Evolutionary conservation across 2,888 invertebrate genomes (phyloP).

Genomic region (Thera obeliscata): DNA sequence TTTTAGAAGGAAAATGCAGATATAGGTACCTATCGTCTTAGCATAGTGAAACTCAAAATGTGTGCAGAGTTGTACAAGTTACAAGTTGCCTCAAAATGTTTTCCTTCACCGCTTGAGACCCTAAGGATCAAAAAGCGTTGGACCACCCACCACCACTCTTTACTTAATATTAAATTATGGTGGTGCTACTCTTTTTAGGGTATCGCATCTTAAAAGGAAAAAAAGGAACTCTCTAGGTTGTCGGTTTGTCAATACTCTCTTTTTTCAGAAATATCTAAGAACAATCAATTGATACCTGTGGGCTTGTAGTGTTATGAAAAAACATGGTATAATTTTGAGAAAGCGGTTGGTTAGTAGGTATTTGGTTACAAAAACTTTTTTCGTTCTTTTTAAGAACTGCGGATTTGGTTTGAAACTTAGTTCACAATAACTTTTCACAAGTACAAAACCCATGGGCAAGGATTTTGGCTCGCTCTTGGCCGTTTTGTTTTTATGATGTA

Average conservation of each 20-base stretch:
- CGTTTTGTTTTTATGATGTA: not conserved
- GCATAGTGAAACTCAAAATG: not conserved
- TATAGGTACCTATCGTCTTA: too few relatives aligned
- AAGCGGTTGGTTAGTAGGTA: too few relatives aligned
- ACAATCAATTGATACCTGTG: too few relatives aligned
- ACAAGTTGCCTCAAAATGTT: not conserved
- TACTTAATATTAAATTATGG: not conserved
- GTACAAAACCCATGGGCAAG: not conserved
- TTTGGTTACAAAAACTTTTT: too few relatives aligned
- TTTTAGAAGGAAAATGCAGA: too few relatives aligned
- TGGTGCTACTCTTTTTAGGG: not conserved
- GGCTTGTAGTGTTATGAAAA: too few relatives aligned
- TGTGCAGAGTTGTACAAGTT: not conserved
- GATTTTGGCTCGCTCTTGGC: not conserved
- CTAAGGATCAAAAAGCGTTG: not conserved
- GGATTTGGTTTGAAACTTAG: too few relatives aligned
- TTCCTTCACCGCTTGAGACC: not conserved
- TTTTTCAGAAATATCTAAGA: too few relatives aligned
- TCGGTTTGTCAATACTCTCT: not conserved
- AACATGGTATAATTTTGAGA: too few relatives aligned
- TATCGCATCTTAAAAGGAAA: not conserved
- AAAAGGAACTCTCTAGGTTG: not conserved
- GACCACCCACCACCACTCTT: not conserved
- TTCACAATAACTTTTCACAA: too few relatives aligned
- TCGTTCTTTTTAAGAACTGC: too few relatives aligned